Evolutionary conservation across 2,113 vertebrate genomes (phyloP).

Genomic region (Chionis minor): DNA sequence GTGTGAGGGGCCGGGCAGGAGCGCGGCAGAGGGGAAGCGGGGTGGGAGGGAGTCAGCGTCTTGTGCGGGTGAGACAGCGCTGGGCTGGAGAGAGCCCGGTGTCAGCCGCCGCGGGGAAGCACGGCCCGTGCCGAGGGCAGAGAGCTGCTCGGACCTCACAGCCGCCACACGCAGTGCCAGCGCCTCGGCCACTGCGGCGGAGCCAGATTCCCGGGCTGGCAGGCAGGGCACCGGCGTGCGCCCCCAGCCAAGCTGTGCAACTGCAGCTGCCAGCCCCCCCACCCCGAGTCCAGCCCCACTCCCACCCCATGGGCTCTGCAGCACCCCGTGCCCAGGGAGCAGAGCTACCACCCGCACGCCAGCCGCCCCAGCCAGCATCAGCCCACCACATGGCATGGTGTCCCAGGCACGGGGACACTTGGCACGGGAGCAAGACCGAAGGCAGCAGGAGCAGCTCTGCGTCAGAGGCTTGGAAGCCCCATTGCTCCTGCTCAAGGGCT

Average conservation of each 20-base stretch:
- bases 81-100: not conserved
- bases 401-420: accelerated
- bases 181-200: accelerated
- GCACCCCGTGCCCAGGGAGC: not conserved
- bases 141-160: not conserved
- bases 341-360: accelerated
- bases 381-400: accelerated
- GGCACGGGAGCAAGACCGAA: not conserved
- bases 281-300: not conserved
- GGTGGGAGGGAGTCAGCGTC: not conserved
- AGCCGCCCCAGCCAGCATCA: not conserved
- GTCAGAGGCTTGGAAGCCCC: not conserved
- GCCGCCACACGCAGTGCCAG: not conserved
- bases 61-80: conserved; percentile 23
- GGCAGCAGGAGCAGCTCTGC: not conserved
- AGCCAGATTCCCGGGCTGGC: not conserved
- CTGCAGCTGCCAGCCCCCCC: too few relatives aligned
- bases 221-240: accelerated
- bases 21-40: not conserved
- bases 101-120: accelerated
- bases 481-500: not conserved
- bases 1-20: not conserved
- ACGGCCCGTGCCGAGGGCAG: not conserved
- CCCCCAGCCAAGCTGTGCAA: not conserved
- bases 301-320: not conserved